A percentile compares a stretch with the other conserved stretches of the same genome.
Evolutionary conservation across 2,888 invertebrate species (phyloP).

Genomic region (Scaptomyza parva): DNA sequence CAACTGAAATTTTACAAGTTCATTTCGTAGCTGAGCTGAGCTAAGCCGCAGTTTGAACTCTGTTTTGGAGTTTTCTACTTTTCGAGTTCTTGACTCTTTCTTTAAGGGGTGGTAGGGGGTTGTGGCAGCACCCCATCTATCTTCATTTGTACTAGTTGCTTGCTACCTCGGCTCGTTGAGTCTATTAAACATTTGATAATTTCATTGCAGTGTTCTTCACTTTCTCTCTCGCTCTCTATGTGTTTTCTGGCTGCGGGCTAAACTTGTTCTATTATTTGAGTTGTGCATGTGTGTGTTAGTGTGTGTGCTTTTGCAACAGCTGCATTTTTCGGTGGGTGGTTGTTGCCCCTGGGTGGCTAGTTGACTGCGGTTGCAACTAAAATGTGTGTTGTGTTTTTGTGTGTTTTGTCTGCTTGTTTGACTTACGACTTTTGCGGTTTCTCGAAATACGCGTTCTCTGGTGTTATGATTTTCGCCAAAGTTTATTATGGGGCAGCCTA

Average conservation of each 20-base stretch:
- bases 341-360: conserved; percentile 19
- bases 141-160: conserved; percentile 51
- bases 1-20: conserved; percentile 59
- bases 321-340: conserved; percentile 39
- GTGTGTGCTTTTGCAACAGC: conserved; percentile 45
- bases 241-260: conserved; percentile 37
- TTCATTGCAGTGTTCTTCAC: conserved; percentile 46
- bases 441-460: conserved; percentile 49
- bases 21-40: conserved; percentile 53
- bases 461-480: conserved; percentile 69
- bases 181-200: conserved; percentile 77
- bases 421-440: conserved; percentile 75
- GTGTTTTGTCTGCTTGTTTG: conserved; percentile 60
- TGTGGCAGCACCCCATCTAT: conserved; percentile 44
- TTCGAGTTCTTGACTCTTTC: conserved; percentile 10
- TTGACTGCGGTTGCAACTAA: conserved; percentile 34
- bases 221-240: conserved; percentile 22
- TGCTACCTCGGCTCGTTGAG: conserved; percentile 48
- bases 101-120: not conserved
- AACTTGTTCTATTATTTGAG: conserved; percentile 66
- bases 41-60: conserved; percentile 49
- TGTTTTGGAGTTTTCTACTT: conserved; percentile 37
- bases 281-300: no score
- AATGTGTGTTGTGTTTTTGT: no score
- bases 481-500: conserved; percentile 55